Conservation (phyloP, 2,888 invertebrate species). For the Marronus borbonicus region DNA sequence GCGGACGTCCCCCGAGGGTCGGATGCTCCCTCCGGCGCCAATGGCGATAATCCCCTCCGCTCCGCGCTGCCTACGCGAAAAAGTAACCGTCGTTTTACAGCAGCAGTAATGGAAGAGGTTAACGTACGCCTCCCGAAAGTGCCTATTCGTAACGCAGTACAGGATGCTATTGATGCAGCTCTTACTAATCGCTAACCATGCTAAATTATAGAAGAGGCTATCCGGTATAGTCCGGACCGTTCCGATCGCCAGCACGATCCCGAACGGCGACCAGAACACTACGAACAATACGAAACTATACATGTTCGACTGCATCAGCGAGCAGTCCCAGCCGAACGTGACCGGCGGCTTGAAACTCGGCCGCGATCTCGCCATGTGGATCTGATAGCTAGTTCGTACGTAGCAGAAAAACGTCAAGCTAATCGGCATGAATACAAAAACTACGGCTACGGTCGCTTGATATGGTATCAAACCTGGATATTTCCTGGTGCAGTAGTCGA, state of each 20-base stretch:
- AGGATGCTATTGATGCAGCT: conserved; percentile 79
- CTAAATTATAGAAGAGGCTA: conserved; percentile 77
- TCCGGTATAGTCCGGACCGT: conserved; percentile 71
- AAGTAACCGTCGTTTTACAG: conserved; percentile 83
- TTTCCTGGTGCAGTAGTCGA: conserved; percentile 78
- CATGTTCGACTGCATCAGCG: conserved; percentile 77
- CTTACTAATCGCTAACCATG: conserved; percentile 81
- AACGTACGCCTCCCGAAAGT: conserved; percentile 81
- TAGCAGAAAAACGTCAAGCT: conserved; percentile 74
- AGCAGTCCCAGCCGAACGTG: conserved; percentile 77
- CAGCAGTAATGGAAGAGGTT: conserved; percentile 86
- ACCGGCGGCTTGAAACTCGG: conserved; percentile 77
- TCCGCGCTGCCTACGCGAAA: conserved; percentile 75
- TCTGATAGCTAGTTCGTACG: conserved; percentile 71
- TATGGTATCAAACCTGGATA: conserved; percentile 74
- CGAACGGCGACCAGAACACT: conserved; percentile 80
- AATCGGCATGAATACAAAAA: conserved; percentile 76
- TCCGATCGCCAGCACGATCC: conserved; percentile 74
- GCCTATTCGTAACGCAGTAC: conserved; percentile 77
- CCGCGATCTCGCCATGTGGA: conserved; percentile 72
- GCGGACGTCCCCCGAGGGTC: conserved; percentile 76
- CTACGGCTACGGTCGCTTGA: conserved; percentile 73
- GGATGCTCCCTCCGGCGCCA: conserved; percentile 56
- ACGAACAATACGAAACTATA: conserved; percentile 77
- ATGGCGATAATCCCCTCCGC: conserved; percentile 60